phyloP scores from a whole-genome alignment of 1,140 invertebrate species.

The Musca domestica region DNA sequence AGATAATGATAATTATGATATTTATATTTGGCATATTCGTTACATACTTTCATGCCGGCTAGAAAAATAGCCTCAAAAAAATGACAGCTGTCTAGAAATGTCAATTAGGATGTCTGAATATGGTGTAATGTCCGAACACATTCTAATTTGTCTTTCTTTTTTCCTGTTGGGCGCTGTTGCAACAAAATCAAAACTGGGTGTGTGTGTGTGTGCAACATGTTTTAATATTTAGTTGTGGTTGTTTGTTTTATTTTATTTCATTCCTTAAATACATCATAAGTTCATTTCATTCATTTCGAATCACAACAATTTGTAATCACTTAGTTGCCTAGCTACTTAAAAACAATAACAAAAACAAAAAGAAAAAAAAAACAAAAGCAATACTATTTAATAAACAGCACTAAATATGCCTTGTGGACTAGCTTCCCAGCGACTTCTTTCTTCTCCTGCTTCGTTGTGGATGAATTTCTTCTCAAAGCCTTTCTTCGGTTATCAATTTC shows the following conservation, averaged over 20 bases:
- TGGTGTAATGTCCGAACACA: slow-evolving; percentile 14
- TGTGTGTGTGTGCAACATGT: too few relatives aligned
- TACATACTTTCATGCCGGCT: not conserved
- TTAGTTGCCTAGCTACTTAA: slow-evolving; percentile 8
- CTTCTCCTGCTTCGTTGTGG: not conserved
- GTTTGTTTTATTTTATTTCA: not conserved
- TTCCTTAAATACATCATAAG: not conserved
- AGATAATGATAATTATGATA: too few relatives aligned
- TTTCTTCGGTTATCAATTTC: slow-evolving; percentile 51
- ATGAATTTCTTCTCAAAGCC: slow-evolving; percentile 24
- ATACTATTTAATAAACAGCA: not conserved
- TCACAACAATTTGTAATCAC: slow-evolving; percentile 4
- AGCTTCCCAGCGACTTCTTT: not conserved
- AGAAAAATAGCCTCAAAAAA: not conserved
- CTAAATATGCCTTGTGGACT: not conserved
- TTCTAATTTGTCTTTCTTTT: slow-evolving; percentile 12
- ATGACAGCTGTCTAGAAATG: slow-evolving; percentile 26
- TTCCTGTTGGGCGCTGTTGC: too few relatives aligned
- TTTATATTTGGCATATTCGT: too few relatives aligned
- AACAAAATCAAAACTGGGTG: not conserved
- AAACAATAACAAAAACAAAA: not conserved
- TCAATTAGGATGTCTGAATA: slow-evolving; percentile 18
- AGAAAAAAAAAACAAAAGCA: not conserved
- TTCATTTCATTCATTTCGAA: not conserved
- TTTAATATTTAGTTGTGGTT: not conserved